phyloP scores from a whole-genome alignment of 2,888 invertebrate genomes.

The Pantelozetes paolii region DNA sequence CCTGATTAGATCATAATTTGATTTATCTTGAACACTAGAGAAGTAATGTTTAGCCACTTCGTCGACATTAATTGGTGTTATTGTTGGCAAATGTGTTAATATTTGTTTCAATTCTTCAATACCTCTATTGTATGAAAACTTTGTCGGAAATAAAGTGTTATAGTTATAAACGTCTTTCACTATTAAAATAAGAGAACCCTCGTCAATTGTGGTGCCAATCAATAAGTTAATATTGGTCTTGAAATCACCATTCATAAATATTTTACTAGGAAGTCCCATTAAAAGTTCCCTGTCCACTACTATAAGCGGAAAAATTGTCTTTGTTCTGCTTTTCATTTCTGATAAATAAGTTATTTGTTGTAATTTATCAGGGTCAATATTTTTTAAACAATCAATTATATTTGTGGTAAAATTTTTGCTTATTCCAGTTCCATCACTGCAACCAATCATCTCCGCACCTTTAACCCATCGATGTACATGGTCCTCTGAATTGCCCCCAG shows the following conservation, averaged over 20 bases:
- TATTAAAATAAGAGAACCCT: conserved; percentile 14
- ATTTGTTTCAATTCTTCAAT: not conserved
- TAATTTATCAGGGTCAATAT: not conserved
- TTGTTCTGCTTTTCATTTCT: not conserved
- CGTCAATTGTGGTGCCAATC: conserved; percentile 24
- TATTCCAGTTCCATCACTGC: conserved; percentile 41
- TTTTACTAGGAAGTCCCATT: not conserved
- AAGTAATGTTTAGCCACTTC: conserved; percentile 16
- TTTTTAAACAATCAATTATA: not conserved
- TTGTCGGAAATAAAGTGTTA: not conserved
- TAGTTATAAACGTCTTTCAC: no score
- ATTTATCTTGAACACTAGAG: not conserved
- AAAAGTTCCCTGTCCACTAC: conserved; percentile 13
- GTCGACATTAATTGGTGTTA: not conserved
- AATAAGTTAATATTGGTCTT: conserved; percentile 32
- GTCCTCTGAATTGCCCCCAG: not conserved
- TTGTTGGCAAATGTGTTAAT: not conserved
- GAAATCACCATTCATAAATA: conserved; percentile 16
- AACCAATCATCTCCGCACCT: conserved; percentile 44
- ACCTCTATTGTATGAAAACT: not conserved
- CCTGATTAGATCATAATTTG: not conserved
- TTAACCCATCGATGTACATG: conserved; percentile 34
- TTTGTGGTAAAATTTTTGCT: conserved; percentile 17
- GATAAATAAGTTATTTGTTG: not conserved
- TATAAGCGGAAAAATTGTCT: not conserved